Evolutionary conservation across 1,140 invertebrate species (phyloP).

Genomic region (Aphis craccivora): DNA sequence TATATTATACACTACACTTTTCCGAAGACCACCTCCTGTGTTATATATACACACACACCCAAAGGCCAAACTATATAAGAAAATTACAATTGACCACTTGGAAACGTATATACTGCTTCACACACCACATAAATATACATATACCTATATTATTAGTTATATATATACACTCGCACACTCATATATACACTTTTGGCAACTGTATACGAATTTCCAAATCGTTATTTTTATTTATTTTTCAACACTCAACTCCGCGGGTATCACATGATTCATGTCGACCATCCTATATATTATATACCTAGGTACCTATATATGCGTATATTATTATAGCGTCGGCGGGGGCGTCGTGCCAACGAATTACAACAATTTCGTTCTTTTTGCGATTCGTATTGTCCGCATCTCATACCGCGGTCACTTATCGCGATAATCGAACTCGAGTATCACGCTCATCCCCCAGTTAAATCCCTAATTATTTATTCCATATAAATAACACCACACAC

Average conservation of each 20-base stretch:
- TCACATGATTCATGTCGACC: not conserved
- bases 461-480: not conserved
- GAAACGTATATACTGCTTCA: not conserved
- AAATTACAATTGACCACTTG: conserved; percentile 25
- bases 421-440: not conserved
- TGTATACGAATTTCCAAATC: too few species aligned
- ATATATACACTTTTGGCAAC: conserved; percentile 16
- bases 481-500: too few species aligned
- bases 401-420: not conserved
- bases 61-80: conserved; percentile 1
- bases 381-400: not conserved
- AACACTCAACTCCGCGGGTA: conserved; percentile 18
- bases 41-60: not conserved
- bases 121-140: not conserved
- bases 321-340: not conserved
- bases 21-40: not conserved
- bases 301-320: not conserved
- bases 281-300: not conserved
- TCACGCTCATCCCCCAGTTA: not conserved
- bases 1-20: not conserved
- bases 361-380: not conserved
- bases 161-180: not conserved
- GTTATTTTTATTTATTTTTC: conserved; percentile 15
- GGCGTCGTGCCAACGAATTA: not conserved
- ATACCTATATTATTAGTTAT: not conserved